Conservation (phyloP, 2,113 vertebrate species). For the Epinephelus lanceolatus region DNA sequence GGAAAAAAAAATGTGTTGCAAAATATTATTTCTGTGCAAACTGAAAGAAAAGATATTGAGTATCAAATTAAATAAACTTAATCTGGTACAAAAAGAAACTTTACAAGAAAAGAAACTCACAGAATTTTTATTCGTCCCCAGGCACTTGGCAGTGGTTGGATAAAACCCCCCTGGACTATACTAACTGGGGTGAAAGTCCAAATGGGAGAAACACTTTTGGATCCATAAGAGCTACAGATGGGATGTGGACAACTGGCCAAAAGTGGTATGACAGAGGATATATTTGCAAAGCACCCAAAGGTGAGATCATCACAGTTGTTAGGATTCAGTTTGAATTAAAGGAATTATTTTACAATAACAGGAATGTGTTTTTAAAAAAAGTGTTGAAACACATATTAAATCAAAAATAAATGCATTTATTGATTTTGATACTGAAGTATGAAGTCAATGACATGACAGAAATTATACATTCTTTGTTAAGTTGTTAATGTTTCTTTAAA, state of each 20-base stretch:
- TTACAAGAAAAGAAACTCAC: too few relatives aligned
- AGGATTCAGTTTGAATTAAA: not conserved
- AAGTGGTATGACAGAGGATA: constrained; percentile 76
- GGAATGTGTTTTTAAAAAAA: not conserved
- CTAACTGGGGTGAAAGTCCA: constrained; percentile 86
- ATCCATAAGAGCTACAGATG: constrained; percentile 73
- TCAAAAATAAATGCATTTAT: too few relatives aligned
- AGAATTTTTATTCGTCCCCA: constrained; percentile 32
- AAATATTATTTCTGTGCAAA: too few relatives aligned
- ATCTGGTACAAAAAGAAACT: too few relatives aligned
- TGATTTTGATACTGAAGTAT: not conserved
- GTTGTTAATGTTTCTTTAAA: not conserved
- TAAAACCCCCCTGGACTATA: constrained; percentile 83
- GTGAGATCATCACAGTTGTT: constrained; percentile 78
- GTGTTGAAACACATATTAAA: too few relatives aligned
- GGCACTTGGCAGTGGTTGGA: constrained; percentile 89
- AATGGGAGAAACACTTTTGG: not conserved
- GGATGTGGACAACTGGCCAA: constrained; percentile 83
- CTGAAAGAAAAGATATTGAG: too few relatives aligned
- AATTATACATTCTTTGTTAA: not conserved
- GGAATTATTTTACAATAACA: not conserved
- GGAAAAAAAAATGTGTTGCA: too few relatives aligned
- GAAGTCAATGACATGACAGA: not conserved
- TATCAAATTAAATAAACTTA: too few relatives aligned
- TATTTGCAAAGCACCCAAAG: constrained; percentile 91